phyloP scores from a whole-genome alignment of 2,888 invertebrate species.

The Hirtodrosophila cameraria region DNA sequence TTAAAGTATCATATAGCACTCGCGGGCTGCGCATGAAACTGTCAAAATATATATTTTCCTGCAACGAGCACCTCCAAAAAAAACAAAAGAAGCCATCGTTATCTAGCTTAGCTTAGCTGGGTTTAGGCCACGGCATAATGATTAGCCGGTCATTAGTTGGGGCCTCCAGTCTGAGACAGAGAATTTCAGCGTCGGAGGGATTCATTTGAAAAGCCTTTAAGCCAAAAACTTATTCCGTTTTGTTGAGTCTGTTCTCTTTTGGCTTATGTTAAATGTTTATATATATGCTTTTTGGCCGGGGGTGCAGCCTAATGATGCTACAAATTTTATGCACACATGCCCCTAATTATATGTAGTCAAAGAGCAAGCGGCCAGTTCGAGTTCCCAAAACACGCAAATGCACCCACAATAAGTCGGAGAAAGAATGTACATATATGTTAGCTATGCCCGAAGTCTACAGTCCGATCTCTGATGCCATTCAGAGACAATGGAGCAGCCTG shows the following conservation, averaged over 20 bases:
- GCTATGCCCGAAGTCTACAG: not conserved
- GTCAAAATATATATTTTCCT: slow-evolving; percentile 78
- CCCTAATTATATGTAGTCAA: slow-evolving; percentile 52
- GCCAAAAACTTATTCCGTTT: slow-evolving; percentile 69
- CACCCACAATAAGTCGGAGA: slow-evolving; percentile 47
- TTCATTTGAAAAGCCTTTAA: slow-evolving; percentile 77
- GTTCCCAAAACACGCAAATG: slow-evolving; percentile 39
- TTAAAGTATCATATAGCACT: slow-evolving; percentile 80
- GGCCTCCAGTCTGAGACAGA: slow-evolving; percentile 34
- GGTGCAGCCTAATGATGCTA: slow-evolving; percentile 76
- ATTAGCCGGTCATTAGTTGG: slow-evolving; percentile 76
- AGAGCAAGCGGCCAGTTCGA: slow-evolving; percentile 9
- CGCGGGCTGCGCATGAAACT: slow-evolving; percentile 76
- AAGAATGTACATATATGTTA: no score
- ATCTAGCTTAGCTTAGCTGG: slow-evolving; percentile 63
- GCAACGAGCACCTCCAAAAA: slow-evolving; percentile 25
- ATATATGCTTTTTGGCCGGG: slow-evolving; percentile 62
- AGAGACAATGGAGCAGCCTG: slow-evolving; percentile 31
- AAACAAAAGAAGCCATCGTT: slow-evolving; percentile 62
- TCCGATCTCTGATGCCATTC: slow-evolving; percentile 1
- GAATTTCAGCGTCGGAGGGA: slow-evolving; percentile 53
- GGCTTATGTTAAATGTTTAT: slow-evolving; percentile 6
- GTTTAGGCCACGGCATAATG: slow-evolving; percentile 60
- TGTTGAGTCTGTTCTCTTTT: slow-evolving; percentile 42
- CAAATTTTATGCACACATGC: slow-evolving; percentile 73